Conservation (phyloP, 1,140 invertebrate species). For the Asobara japonica region DNA sequence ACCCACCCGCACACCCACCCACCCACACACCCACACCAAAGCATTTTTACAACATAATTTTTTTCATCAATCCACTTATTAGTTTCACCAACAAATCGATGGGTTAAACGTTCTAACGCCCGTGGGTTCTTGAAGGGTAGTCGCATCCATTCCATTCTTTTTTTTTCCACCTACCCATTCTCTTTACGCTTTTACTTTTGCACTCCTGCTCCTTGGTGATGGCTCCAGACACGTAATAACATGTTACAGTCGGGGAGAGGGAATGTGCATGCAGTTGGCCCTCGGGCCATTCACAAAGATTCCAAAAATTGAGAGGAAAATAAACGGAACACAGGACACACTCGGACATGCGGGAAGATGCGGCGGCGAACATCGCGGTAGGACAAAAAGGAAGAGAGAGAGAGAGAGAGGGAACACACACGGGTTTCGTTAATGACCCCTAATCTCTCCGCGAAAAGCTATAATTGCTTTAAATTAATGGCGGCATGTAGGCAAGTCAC, state of each 20-base stretch:
- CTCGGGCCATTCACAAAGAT: constrained; percentile 36
- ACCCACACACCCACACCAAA: too few species aligned
- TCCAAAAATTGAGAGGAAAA: neutral
- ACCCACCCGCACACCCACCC: too few species aligned
- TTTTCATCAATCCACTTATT: too few species aligned
- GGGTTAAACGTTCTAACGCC: constrained; percentile 2
- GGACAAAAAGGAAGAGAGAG: constrained; percentile 40
- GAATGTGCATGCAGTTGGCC: constrained; percentile 31
- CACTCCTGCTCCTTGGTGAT: constrained; percentile 32
- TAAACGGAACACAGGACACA: neutral
- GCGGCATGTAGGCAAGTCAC: constrained; percentile 42
- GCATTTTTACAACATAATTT: too few species aligned
- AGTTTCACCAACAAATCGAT: too few species aligned
- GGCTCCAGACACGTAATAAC: constrained; percentile 55
- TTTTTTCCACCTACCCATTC: constrained; percentile 17
- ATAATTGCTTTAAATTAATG: constrained; percentile 56
- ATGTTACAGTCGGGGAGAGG: constrained; percentile 40
- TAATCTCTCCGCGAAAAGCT: constrained; percentile 48
- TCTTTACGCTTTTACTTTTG: constrained; percentile 3
- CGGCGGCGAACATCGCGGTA: constrained; percentile 13
- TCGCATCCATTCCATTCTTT: constrained; percentile 16
- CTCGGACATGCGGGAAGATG: neutral
- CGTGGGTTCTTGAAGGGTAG: constrained; percentile 16
- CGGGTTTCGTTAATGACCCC: constrained; percentile 51
- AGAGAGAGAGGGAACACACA: constrained; percentile 47